Percentiles rank a stretch among this genome's conserved stretches.
Evolutionary conservation across 2,797 vertebrate species (phyloP).

Genomic region (Chelon labrosus): DNA sequence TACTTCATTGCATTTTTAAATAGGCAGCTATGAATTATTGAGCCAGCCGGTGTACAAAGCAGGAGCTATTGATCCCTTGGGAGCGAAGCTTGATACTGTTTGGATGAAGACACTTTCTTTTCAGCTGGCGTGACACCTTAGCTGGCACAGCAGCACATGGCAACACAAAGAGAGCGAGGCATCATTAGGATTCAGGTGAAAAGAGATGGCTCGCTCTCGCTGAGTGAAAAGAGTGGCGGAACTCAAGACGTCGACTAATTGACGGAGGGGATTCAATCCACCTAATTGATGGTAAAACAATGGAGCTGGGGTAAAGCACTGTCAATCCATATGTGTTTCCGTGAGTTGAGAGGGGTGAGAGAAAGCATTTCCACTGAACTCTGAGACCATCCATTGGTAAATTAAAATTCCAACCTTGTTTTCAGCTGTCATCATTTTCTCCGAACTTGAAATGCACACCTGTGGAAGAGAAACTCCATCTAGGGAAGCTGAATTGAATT

Average conservation of each 20-base stretch:
- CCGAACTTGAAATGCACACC: conserved; percentile 62
- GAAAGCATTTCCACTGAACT: conserved; percentile 73
- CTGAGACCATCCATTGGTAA: conserved; percentile 60
- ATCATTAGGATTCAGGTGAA: conserved; percentile 70
- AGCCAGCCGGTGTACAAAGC: conserved; percentile 71
- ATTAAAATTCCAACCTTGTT: conserved; percentile 67
- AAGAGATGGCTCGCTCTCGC: conserved; percentile 71
- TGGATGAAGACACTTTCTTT: conserved; percentile 87
- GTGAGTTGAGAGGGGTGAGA: conserved; percentile 37
- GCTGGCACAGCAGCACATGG: conserved; percentile 77
- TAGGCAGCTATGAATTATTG: conserved; percentile 79
- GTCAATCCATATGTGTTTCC: conserved; percentile 65
- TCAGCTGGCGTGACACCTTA: conserved; percentile 83
- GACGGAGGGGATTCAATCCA: conserved; percentile 74
- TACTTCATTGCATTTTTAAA: conserved; percentile 85
- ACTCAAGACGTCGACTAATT: conserved; percentile 77
- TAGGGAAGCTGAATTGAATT: conserved; percentile 21
- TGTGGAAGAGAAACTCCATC: conserved; percentile 49
- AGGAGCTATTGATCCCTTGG: conserved; percentile 73
- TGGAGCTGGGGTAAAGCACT: conserved; percentile 16
- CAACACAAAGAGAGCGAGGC: conserved; percentile 67
- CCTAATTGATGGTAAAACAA: conserved; percentile 78
- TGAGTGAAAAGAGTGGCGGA: conserved; percentile 71
- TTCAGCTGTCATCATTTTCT: conserved; percentile 38
- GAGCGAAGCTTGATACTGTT: conserved; percentile 79